Evolutionary conservation across 1,140 invertebrate genomes (phyloP), one percentile per base, ranked within the genome.

Genomic region (Chrysoperla carnea): DNA sequence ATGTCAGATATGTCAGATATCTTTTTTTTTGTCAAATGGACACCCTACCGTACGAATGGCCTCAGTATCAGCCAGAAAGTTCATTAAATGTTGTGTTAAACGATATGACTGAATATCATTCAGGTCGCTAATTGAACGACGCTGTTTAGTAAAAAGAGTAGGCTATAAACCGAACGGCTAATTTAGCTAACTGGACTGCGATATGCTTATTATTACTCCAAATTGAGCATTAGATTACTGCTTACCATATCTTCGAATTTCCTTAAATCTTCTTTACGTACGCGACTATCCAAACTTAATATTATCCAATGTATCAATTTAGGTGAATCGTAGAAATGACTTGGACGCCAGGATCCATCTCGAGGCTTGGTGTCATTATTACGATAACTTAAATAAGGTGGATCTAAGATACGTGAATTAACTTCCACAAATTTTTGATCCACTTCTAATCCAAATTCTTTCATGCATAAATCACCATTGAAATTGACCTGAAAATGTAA

Each of bases 371-470:
- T 15, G 27, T 17, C 41, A 6, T 40, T 43, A 3, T 58, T 43
- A 1, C 49, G 50, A 45, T 77, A 76, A 36, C 54, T 29, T 6
- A 81, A 43, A n/a, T 28, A 13, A 0, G 78, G 78, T 17, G 77
- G 44, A 31, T 55, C 12, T 6, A 81, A 57, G 8, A 76, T 54
- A 39, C 76, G 60, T 1, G 69, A 76, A 8, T 61, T 46, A 0
- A 80, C 63, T 45, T 58, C 54, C 45, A 72, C 65, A 50, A 81
- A 76, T 39, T 66, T 29, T 1, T 55, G 48, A 15, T 45, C 48
- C 3, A 81, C 62, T 1, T 54, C 56, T 31, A 81, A 58, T 1
- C 69, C 72, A 56, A 81, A 81, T 47, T 73, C 72, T 50, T 57
- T 48, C 6, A 78, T 53, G 3, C 54, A 59, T 0, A 55, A 55